Evolutionary conservation across 2,113 vertebrate species (phyloP).

Genomic region (Picathartes gymnocephalus): DNA sequence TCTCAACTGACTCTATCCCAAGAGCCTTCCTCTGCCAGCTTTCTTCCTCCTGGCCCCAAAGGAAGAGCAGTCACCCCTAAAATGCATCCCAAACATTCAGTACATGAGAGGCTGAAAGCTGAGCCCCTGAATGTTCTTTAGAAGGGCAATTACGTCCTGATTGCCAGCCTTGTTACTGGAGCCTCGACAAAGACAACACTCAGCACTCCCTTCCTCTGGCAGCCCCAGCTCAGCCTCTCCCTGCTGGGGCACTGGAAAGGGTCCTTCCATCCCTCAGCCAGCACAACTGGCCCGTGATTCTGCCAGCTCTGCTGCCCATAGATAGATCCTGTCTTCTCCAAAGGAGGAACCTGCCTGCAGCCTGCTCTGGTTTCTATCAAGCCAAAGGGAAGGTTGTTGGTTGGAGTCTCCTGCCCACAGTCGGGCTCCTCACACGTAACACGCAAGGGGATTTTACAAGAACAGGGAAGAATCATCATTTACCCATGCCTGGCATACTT

Average conservation of each 20-base stretch:
- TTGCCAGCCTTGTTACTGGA: neutral
- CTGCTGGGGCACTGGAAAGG: neutral
- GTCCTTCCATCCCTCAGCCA: neutral
- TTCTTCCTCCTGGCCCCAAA: neutral
- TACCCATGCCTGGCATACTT: neutral
- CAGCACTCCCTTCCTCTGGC: neutral
- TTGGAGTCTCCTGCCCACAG: neutral
- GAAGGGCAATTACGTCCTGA: neutral
- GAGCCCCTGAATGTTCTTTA: neutral
- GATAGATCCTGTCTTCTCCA: neutral
- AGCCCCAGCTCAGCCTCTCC: neutral
- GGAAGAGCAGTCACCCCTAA: neutral
- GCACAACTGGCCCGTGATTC: neutral
- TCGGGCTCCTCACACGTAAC: neutral
- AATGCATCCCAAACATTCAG: neutral
- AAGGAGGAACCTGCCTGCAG: neutral
- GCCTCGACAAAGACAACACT: neutral
- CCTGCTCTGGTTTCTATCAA: neutral
- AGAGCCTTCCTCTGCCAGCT: neutral
- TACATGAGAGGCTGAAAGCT: neutral
- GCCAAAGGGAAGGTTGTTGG: neutral
- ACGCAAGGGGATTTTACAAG: neutral
- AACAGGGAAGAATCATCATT: neutral
- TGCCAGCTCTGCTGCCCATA: rapidly evolving
- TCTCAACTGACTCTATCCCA: neutral